phyloP scores from a whole-genome alignment of 2,888 invertebrate species.

The Tholera decimalis region DNA sequence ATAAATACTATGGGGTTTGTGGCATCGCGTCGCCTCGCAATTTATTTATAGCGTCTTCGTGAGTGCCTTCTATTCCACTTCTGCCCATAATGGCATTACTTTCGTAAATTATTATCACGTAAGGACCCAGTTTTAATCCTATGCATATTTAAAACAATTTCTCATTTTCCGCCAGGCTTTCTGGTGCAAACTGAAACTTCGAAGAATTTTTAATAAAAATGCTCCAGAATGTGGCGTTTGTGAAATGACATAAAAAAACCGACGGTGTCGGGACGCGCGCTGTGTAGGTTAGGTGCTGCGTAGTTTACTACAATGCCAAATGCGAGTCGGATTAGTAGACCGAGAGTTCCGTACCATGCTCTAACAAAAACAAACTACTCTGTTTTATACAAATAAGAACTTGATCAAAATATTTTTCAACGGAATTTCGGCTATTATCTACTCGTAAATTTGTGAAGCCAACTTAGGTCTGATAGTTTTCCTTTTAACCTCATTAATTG shows the following conservation, averaged over 20 bases:
- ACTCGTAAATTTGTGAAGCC: too few species aligned
- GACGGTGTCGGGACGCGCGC: too few species aligned
- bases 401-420: too few species aligned
- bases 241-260: conserved; percentile 12
- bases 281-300: too few species aligned
- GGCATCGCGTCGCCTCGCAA: conserved; percentile 56
- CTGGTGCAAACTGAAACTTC: conserved; percentile 11
- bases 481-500: too few species aligned
- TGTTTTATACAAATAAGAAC: too few species aligned
- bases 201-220: conserved; percentile 36
- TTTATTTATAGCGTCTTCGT: conserved; percentile 71
- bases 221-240: conserved; percentile 22
- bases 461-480: too few species aligned
- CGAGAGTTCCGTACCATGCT: too few species aligned
- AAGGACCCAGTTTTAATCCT: conserved; percentile 39
- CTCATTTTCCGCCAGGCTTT: conserved; percentile 20
- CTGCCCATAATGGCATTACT: conserved; percentile 50
- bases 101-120: conserved; percentile 44
- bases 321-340: too few species aligned
- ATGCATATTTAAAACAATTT: conserved; percentile 52
- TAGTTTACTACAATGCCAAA: too few species aligned
- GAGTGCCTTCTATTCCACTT: conserved; percentile 55
- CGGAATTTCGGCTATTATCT: too few species aligned
- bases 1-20: conserved; percentile 73
- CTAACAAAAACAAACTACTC: too few species aligned